A percentile compares a stretch with the other conserved stretches of the same genome.
phyloP scores from a whole-genome alignment of 1,140 invertebrate species.

The Macrocentrus cingulum region DNA sequence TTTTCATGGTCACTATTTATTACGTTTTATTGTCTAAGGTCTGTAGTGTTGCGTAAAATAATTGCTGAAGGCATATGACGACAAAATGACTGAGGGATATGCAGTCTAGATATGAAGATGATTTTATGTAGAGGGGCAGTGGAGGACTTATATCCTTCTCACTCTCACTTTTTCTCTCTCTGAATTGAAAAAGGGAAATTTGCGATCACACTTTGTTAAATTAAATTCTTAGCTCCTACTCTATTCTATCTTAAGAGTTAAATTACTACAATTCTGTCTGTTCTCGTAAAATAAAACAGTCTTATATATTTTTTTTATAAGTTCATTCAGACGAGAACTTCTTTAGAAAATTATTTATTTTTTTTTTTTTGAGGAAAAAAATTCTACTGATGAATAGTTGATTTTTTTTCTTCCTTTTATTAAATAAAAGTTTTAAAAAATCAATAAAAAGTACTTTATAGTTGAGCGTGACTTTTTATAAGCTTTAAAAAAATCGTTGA shows the following conservation, averaged over 20 bases:
- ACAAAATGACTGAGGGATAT: conserved; percentile 15
- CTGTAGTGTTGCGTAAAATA: not conserved
- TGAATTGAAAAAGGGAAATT: conserved; percentile 7
- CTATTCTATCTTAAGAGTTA: not conserved
- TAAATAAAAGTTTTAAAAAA: too few species aligned
- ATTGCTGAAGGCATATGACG: not conserved
- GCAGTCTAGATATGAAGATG: conserved; percentile 20
- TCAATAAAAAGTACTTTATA: too few species aligned
- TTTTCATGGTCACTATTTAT: not conserved
- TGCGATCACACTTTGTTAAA: conserved; percentile 20
- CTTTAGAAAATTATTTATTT: too few species aligned
- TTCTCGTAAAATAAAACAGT: too few species aligned
- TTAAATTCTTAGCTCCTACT: not conserved
- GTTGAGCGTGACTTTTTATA: too few species aligned
- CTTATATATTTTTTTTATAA: too few species aligned
- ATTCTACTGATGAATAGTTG: too few species aligned
- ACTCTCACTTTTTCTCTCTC: not conserved
- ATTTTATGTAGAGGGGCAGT: conserved; percentile 9
- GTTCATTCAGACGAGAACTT: too few species aligned
- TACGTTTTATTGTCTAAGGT: conserved; percentile 17
- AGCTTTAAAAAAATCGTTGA: too few species aligned
- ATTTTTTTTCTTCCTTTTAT: too few species aligned
- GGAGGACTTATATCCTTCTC: too few species aligned
- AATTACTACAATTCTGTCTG: not conserved
- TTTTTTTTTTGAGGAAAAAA: too few species aligned